Evolutionary conservation across 2,113 vertebrate species (phyloP).

Genomic region (Chloroceryle aenea): DNA sequence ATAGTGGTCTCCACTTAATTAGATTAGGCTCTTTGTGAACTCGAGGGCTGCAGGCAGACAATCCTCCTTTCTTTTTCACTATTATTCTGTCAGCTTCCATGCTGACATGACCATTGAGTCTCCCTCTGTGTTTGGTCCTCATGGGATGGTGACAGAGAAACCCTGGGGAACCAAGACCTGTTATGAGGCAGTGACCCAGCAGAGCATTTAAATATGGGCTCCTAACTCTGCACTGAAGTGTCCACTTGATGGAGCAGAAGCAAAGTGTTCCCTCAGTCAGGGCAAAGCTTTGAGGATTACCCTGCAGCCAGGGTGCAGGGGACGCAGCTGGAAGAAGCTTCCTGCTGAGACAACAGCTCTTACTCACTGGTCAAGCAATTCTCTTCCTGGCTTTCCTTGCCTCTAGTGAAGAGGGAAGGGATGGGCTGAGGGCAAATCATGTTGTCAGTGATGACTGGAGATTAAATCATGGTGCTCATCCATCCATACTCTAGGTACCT

Average conservation of each 20-base stretch:
- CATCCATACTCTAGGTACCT: neutral
- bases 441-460: neutral
- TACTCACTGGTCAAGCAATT: neutral
- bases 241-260: neutral
- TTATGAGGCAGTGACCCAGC: neutral
- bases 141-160: neutral
- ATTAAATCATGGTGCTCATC: neutral
- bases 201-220: neutral
- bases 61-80: conserved; percentile 13
- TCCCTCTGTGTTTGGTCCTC: neutral
- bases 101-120: neutral
- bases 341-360: neutral
- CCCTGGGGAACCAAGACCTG: neutral
- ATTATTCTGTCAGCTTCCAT: neutral
- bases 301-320: neutral
- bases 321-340: neutral
- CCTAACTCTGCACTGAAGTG: neutral
- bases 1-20: conserved; percentile 63
- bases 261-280: neutral
- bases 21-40: conserved; percentile 50
- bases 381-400: neutral
- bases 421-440: neutral
- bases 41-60: neutral
- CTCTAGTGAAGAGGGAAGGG: neutral
- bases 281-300: neutral